Evolutionary conservation across 2,113 vertebrate species (phyloP), one percentile per base, ranked within the genome.

Genomic region (Apteryx mantelli): DNA sequence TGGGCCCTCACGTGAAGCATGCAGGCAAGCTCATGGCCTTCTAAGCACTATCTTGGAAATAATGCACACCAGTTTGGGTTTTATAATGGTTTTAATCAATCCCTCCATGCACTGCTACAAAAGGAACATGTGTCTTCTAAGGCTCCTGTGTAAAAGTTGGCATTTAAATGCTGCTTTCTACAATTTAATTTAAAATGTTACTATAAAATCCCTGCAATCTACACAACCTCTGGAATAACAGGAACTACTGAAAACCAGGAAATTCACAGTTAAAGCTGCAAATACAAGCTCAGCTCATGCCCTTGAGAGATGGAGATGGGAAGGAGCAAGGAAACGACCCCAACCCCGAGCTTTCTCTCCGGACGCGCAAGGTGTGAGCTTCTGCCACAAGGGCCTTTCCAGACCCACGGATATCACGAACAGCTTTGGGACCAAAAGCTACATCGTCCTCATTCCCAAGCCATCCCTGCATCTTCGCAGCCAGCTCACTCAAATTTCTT

Each of bases 1-100:
- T 92, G 96, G 83, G 85, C 96, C 82, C 90, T 88, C 85, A 36
- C 40, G 85, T 86, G 92, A 89, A 93, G 56, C 42, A 20, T 15
- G 38, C 4, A 5, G 76, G 92, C 93, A 80, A 89, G 76, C 32
- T 30, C 73, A 9, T 15, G 81, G 91, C 40, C 68, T 52, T 16
- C 46, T 32, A 16, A 88, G 82, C 24, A 28, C 70, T 14, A 18
- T 34, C 48, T 55, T 22, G 17, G 34, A 18, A 82, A 56, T 46
- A 24, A 60, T 0, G 6, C 4, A 9, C 3, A 7, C 11, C 21
- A 12, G 13, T 76, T 42, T 30, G 38, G 18, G 80, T 11, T 6
- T 64, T 28, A 7, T 14, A 30, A 42, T 6, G 25, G 5, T 12
- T 30, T 38, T 18, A 24, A n/a, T 40, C 20, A 9, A 25, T 16